A percentile compares a stretch with the other conserved stretches of the same genome.
These are phyloP conservation scores for Centropristis striata DNA, from an alignment of 2,113 vertebrate genomes.

Conservation along the genomic window DNA sequence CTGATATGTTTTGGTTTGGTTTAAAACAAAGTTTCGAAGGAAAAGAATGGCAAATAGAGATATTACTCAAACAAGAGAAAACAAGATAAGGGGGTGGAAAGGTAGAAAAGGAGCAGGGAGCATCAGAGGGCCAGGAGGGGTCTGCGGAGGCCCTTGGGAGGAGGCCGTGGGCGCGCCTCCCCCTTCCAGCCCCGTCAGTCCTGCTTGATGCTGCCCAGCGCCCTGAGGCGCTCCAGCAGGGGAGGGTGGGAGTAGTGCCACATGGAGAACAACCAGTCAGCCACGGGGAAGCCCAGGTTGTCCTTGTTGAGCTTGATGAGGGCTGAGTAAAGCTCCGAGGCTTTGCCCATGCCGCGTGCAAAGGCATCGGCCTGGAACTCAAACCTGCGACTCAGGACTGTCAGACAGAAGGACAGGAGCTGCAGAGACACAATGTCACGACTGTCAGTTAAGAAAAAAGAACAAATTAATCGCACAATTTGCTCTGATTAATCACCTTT, in stretches of 20 bases:
- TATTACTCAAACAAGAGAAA: constrained; percentile 60
- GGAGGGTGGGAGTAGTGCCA: constrained; percentile 99
- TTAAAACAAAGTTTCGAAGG: constrained; percentile 54
- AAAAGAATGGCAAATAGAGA: constrained; percentile 45
- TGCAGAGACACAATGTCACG: constrained; percentile 69
- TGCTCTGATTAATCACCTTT: too few species aligned
- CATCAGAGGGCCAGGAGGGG: constrained; percentile 76
- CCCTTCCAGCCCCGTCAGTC: constrained; percentile 88
- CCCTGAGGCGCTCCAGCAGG: constrained; percentile 96
- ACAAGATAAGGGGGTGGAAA: constrained; percentile 37
- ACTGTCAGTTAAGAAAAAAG: too few species aligned
- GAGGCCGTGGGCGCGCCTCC: constrained; percentile 57
- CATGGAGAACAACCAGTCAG: constrained; percentile 98
- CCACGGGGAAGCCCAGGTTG: constrained; percentile 98
- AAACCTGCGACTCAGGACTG: constrained; percentile 95
- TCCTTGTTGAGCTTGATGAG: constrained; percentile 99
- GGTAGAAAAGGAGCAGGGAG: constrained; percentile 58
- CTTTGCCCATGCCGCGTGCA: constrained; percentile 93
- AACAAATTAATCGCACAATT: too few species aligned
- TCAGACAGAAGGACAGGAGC: constrained; percentile 97
- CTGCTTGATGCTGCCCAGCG: constrained; percentile 90
- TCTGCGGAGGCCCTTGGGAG: constrained; percentile 76
- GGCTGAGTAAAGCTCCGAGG: constrained; percentile 95
- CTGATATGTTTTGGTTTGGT: constrained; percentile 69
- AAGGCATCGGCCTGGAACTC: constrained; percentile 99